phyloP scores from a whole-genome alignment of 2,888 invertebrate species.

The Brachypalpus laphriformis region DNA sequence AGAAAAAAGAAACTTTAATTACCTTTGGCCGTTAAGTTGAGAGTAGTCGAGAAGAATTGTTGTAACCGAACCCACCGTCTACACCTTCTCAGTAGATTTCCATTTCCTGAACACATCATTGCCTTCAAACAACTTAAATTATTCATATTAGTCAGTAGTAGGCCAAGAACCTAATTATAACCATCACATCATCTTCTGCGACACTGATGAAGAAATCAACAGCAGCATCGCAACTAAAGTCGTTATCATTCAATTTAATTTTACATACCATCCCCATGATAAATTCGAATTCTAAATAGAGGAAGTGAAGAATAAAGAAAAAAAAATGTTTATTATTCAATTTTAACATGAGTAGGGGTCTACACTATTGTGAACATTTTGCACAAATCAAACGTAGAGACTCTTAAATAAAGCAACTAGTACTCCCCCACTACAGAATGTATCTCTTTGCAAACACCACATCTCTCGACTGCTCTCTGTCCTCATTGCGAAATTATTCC shows the following conservation, averaged over 20 bases:
- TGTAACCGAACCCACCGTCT: too few relatives aligned
- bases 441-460: not conserved
- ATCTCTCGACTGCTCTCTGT: not conserved
- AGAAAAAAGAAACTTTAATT: too few relatives aligned
- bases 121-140: not conserved
- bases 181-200: not conserved
- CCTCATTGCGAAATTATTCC: constrained; percentile 57
- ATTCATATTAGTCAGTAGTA: not conserved
- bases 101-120: not conserved
- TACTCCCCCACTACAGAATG: not conserved
- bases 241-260: constrained; percentile 47
- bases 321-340: constrained; percentile 15
- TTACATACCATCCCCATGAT: constrained; percentile 40
- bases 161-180: constrained; percentile 9
- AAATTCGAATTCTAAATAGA: constrained; percentile 23
- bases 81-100: not conserved
- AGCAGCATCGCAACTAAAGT: not conserved
- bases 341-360: constrained; percentile 18
- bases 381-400: constrained; percentile 34
- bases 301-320: not conserved
- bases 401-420: constrained; percentile 31
- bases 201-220: not conserved
- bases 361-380: constrained; percentile 23
- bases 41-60: too few relatives aligned
- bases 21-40: too few relatives aligned